A percentile compares a stretch with the other conserved stretches of the same genome.
These are phyloP conservation scores for Holotrichia oblita DNA, from an alignment of 1,140 invertebrate genomes.

Conservation along the genomic window DNA sequence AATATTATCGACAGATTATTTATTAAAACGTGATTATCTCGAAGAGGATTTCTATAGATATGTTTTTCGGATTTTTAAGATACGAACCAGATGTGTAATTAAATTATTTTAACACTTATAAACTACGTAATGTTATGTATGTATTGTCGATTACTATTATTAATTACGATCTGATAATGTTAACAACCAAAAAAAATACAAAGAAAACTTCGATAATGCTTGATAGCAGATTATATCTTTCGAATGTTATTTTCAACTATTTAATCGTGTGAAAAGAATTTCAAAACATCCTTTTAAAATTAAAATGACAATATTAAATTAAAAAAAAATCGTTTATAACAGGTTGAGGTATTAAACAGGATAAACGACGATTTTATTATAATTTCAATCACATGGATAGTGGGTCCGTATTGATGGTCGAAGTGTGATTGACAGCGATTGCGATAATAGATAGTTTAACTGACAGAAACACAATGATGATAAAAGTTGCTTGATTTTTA, in stretches of 20 bases:
- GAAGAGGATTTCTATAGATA: neutral
- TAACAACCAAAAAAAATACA: neutral
- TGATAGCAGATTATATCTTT: neutral
- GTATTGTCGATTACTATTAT: slow-evolving; percentile 1
- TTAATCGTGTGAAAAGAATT: no score
- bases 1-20: neutral
- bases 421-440: neutral
- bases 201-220: neutral
- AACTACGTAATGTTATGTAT: neutral
- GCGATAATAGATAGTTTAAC: neutral
- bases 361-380: neutral
- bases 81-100: neutral
- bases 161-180: neutral
- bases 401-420: neutral
- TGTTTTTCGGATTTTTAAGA: neutral
- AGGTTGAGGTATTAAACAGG: neutral
- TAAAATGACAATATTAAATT: neutral
- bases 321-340: neutral
- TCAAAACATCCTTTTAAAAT: neutral
- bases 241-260: neutral
- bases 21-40: neutral
- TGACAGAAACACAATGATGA: neutral
- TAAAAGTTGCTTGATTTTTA: neutral
- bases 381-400: neutral
- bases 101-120: slow-evolving; percentile 3